Evolutionary conservation across 1,140 invertebrate species (phyloP).

Genomic region (Lanistes nyassanus): DNA sequence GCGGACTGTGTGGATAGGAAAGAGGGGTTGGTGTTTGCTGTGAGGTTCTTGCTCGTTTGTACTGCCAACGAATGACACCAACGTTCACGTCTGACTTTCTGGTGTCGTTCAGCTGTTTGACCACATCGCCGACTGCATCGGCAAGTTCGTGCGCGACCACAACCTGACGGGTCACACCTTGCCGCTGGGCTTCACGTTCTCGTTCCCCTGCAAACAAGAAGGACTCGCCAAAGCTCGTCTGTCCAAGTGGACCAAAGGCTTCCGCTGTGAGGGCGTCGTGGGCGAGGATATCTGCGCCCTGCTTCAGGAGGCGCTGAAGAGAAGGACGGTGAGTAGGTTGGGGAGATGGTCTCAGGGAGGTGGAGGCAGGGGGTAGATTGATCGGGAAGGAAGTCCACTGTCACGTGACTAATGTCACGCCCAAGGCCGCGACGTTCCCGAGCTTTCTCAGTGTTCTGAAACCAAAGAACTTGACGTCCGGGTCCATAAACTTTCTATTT

Average conservation of each 20-base stretch:
- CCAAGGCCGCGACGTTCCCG: too few species aligned
- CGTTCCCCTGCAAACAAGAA: conserved; percentile 92
- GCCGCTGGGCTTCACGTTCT: conserved; percentile 98
- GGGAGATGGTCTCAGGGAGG: neutral
- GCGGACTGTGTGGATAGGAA: too few species aligned
- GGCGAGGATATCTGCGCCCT: conserved; percentile 87
- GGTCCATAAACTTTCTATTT: too few species aligned
- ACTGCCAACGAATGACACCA: too few species aligned
- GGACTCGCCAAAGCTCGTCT: conserved; percentile 91
- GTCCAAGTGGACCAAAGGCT: conserved; percentile 96
- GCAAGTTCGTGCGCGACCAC: conserved; percentile 84
- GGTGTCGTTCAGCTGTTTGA: conserved; percentile 82
- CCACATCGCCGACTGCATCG: conserved; percentile 96
- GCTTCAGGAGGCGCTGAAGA: conserved; percentile 82
- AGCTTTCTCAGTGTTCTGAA: too few species aligned
- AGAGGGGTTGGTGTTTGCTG: too few species aligned
- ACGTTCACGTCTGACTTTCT: neutral
- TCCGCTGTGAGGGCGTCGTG: conserved; percentile 88
- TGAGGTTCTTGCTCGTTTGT: too few species aligned
- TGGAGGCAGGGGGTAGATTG: too few species aligned
- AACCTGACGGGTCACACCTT: conserved; percentile 78
- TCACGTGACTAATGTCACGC: too few species aligned
- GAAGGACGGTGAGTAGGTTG: conserved; percentile 64
- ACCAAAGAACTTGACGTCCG: too few species aligned
- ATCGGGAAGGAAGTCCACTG: too few species aligned